Base-by-base conservation (phyloP, 2,888 invertebrate genomes). In the Criorhina ranunculi region DNA sequence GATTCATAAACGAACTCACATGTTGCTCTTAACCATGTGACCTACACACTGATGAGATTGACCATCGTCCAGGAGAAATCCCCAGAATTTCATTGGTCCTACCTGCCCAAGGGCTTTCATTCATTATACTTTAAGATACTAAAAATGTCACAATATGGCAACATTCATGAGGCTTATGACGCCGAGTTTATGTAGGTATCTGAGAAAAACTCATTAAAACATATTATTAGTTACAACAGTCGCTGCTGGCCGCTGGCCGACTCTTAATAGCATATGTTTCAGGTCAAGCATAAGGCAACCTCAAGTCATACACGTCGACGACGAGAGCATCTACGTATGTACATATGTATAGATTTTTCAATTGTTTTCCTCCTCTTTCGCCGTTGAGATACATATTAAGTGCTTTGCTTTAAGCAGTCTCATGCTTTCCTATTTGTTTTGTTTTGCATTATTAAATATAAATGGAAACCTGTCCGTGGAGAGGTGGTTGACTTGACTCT, bases 401-500 rank as follows among this genome's bases (percentile, higher is more conserved):
- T 70, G 79, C 49, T 70, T 77, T 15, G 66, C 46, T 75, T 51
- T 42, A 55, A 66, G 66, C 46, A 35, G 49, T 31, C 40, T 46
- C 70, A 35, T 24, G 15, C 51, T 35, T 60, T 64, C 53, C 64
- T 67, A 51, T 83, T 73, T 78, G 67, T 75, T 79, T 79, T 83
- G 69, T 66, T 82, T 82, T 70, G 81, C 70, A 82, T 82, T 66
- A 70, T 64, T 51, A 70, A 70, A 17, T 44, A 60, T 37, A 64
- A 57, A 46, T 29, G 55, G 42, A 73, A 82, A 83, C 79, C 73
- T 51, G 83, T 70, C 59, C 37, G 64, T 40, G n/a, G 12, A 62
- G 62, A 83, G 79, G 83, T 79, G 73, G 83, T 73, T 83, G 83
- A 83, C 83, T 83, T 73, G 73, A 40, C 46, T 40, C 42, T 57